phyloP scores from a whole-genome alignment of 2,797 vertebrate species.

The Platyrinchus mystaceus region DNA sequence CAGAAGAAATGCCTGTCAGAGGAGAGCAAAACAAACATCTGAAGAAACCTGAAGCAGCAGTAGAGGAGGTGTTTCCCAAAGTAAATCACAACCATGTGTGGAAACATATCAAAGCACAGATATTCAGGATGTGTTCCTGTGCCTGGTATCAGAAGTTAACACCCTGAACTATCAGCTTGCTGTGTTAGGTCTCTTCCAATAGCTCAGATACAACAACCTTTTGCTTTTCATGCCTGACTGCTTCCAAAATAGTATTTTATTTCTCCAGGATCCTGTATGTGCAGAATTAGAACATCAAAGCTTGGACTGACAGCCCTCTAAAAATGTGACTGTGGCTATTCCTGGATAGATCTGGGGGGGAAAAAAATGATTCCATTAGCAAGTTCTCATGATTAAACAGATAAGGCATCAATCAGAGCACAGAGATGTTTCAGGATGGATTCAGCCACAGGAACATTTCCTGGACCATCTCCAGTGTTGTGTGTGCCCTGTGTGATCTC shows the following conservation, averaged over 20 bases:
- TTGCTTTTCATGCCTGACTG: constrained; percentile 4
- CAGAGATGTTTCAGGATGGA: background rate
- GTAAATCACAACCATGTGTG: background rate
- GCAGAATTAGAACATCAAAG: constrained; percentile 25
- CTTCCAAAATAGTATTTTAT: background rate
- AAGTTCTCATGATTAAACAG: background rate
- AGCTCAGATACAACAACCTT: background rate
- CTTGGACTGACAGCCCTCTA: background rate
- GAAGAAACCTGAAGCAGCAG: background rate
- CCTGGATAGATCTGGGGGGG: background rate
- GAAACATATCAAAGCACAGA: background rate
- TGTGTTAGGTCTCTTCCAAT: background rate
- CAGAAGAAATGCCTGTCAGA: background rate
- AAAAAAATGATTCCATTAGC: background rate
- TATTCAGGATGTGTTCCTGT: background rate
- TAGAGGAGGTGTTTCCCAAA: background rate
- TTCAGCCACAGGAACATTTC: background rate
- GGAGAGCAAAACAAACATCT: background rate
- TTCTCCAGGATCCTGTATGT: background rate
- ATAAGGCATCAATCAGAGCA: background rate
- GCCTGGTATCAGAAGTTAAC: background rate
- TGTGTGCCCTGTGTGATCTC: background rate
- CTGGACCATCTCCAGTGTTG: background rate
- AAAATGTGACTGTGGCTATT: background rate
- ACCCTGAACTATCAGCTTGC: constrained; percentile 9